phyloP scores from a whole-genome alignment of 2,888 invertebrate genomes.

The Formica aserva region DNA sequence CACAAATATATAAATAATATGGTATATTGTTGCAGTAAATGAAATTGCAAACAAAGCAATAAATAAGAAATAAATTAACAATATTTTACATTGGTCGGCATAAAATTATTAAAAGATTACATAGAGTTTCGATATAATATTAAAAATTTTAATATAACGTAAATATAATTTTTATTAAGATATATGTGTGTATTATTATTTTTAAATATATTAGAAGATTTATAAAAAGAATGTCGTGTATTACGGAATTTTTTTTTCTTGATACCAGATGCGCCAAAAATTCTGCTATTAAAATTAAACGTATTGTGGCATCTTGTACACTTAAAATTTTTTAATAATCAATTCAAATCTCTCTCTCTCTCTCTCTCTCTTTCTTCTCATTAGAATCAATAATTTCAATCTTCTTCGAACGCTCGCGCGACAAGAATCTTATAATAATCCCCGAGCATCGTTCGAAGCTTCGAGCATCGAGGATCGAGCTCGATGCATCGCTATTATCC shows the following conservation, averaged over 20 bases:
- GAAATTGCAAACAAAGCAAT: not conserved
- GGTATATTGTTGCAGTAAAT: not conserved
- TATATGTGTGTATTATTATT: not conserved
- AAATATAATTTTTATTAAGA: not conserved
- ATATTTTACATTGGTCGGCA: not conserved
- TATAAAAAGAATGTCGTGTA: not conserved
- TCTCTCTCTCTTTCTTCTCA: not conserved
- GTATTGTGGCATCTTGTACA: not conserved
- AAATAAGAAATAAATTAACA: not conserved
- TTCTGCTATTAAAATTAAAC: not conserved
- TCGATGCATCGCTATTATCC: conserved; percentile 60
- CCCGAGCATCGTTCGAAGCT: conserved; percentile 48
- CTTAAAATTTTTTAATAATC: not conserved
- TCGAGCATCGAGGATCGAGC: conserved; percentile 39
- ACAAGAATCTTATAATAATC: conserved; percentile 55
- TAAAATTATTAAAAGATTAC: not conserved
- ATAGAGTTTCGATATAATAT: not conserved
- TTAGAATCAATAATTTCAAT: conserved; percentile 6
- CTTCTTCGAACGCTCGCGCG: conserved; percentile 2
- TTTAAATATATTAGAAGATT: not conserved
- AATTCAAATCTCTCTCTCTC: not conserved
- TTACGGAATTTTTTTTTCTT: not conserved
- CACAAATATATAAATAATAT: not conserved
- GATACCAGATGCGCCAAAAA: too few species aligned
- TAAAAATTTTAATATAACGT: not conserved